Conservation (phyloP, 2,797 vertebrate genomes). For the Picus viridis region DNA sequence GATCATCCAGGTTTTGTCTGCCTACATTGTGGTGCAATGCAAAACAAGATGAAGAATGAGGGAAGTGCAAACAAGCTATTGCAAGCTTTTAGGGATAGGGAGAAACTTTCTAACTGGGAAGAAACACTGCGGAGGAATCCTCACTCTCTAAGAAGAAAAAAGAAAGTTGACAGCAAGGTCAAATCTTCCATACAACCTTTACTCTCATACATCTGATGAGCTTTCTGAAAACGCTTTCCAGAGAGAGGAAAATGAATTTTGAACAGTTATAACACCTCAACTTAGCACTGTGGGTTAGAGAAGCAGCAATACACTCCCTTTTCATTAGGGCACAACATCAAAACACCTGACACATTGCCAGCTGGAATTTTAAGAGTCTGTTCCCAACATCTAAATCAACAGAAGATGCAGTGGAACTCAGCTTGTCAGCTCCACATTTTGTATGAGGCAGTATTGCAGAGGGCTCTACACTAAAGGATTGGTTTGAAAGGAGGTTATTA, state of each 20-base stretch:
- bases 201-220: fast-evolving
- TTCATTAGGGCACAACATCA: not conserved
- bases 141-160: not conserved
- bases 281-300: not conserved
- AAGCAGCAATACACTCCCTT: not conserved
- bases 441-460: not conserved
- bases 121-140: not conserved
- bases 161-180: not conserved
- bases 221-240: not conserved
- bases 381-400: not conserved
- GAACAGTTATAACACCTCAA: not conserved
- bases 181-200: not conserved
- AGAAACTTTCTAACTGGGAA: not conserved
- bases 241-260: not conserved
- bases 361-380: not conserved
- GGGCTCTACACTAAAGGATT: not conserved
- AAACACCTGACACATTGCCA: not conserved
- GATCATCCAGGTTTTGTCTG: not conserved
- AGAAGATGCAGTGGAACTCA: not conserved
- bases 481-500: not conserved
- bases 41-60: not conserved
- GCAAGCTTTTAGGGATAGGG: not conserved
- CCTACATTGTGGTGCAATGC: not conserved
- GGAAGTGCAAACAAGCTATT: fast-evolving
- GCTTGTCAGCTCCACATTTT: not conserved